These are phyloP conservation scores for Carcina quercana DNA, from an alignment of 2,888 invertebrate species.

Conservation along the genomic window DNA sequence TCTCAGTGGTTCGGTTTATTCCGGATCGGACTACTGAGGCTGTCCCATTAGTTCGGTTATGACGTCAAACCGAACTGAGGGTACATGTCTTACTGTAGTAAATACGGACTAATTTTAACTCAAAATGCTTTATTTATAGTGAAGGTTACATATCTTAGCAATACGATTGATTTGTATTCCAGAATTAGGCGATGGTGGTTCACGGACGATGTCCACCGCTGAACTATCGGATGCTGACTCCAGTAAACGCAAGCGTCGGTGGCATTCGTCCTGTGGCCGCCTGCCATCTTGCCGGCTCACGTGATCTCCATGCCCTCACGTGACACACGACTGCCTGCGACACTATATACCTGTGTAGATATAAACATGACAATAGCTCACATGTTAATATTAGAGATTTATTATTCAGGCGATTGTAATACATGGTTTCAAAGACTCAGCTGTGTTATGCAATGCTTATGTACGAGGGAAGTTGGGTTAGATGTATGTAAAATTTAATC, in stretches of 20 bases:
- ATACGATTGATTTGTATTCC: conserved; percentile 19
- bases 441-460: too few relatives aligned
- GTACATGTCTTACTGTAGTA: not conserved
- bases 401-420: too few relatives aligned
- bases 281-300: conserved; percentile 61
- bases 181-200: conserved; percentile 57
- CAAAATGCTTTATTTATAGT: conserved; percentile 3
- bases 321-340: conserved; percentile 5
- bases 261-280: conserved; percentile 66
- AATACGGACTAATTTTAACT: conserved; percentile 5
- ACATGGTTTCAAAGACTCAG: not conserved
- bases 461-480: too few relatives aligned
- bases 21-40: too few relatives aligned
- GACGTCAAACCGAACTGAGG: too few relatives aligned
- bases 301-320: conserved; percentile 33
- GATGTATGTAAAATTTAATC: too few relatives aligned
- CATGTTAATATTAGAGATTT: too few relatives aligned
- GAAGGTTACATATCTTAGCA: too few relatives aligned
- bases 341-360: not conserved
- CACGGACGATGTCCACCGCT: conserved; percentile 61
- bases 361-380: too few relatives aligned
- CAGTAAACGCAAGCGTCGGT: conserved; percentile 51
- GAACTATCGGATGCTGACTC: conserved; percentile 61
- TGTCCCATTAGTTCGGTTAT: too few relatives aligned
- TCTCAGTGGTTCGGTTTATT: too few relatives aligned